Evolutionary conservation across 2,797 vertebrate species (phyloP).

Genomic region (Loriculus beryllinus): DNA sequence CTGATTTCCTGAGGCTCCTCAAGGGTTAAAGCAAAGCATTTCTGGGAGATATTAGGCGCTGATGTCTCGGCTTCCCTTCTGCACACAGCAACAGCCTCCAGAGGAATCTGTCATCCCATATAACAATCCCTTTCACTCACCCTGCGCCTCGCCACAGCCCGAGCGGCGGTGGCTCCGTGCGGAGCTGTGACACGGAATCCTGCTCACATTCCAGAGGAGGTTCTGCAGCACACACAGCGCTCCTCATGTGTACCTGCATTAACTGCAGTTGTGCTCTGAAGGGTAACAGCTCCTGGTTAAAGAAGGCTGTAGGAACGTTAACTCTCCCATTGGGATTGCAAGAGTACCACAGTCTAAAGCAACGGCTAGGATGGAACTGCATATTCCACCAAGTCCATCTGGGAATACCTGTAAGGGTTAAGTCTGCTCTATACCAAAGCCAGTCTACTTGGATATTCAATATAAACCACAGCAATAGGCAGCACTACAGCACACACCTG

Average conservation of each 20-base stretch:
- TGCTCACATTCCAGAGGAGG: background rate
- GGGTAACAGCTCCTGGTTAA: fast-evolving
- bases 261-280: background rate
- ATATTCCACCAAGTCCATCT: fast-evolving
- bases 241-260: fast-evolving
- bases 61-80: slow-evolving; percentile 48
- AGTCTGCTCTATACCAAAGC: fast-evolving
- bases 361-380: background rate
- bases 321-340: fast-evolving
- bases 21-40: slow-evolving; percentile 35
- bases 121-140: slow-evolving; percentile 47
- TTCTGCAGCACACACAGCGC: background rate
- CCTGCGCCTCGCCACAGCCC: background rate
- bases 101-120: slow-evolving; percentile 34
- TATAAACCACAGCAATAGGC: background rate
- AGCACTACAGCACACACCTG: too few relatives aligned
- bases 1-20: background rate
- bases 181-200: background rate
- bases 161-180: background rate
- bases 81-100: slow-evolving; percentile 44
- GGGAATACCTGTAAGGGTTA: fast-evolving
- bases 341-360: fast-evolving
- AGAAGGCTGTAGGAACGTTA: background rate
- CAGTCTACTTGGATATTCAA: background rate
- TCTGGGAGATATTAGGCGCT: slow-evolving; percentile 33